These are phyloP conservation scores for Eptatretus atami DNA, from an alignment of 2,797 vertebrate species.

Conservation along the genomic window DNA sequence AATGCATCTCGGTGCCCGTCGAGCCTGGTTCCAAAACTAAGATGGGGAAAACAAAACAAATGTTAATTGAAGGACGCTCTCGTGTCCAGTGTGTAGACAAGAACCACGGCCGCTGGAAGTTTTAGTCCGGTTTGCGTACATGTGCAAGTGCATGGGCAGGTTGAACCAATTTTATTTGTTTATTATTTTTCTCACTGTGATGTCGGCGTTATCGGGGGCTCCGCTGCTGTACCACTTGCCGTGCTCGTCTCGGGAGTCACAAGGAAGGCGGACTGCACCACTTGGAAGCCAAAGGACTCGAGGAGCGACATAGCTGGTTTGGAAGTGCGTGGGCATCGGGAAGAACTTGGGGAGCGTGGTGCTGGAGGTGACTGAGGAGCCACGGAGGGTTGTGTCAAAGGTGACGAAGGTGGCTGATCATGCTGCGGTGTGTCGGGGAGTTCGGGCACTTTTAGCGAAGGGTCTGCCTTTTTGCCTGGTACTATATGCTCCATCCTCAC, in stretches of 20 bases:
- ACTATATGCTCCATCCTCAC: background rate
- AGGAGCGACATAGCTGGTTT: background rate
- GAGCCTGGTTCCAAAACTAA: too few species aligned
- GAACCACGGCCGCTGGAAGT: too few species aligned
- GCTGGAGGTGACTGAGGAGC: background rate
- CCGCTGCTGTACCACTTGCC: background rate
- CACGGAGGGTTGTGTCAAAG: background rate
- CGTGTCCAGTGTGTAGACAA: too few species aligned
- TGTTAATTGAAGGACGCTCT: too few species aligned
- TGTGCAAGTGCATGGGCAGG: too few species aligned
- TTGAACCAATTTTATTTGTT: too few species aligned
- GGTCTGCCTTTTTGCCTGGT: too few species aligned
- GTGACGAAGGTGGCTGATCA: background rate
- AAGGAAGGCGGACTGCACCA: slow-evolving; percentile 3
- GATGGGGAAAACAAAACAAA: too few species aligned
- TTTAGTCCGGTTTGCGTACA: too few species aligned
- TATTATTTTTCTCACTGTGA: too few species aligned
- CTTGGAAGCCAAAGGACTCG: slow-evolving; percentile 2
- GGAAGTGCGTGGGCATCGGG: background rate
- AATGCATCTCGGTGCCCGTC: too few species aligned
- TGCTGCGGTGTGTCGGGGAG: background rate
- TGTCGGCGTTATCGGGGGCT: background rate
- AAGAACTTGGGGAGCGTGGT: slow-evolving; percentile 1
- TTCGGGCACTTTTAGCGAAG: too few species aligned
- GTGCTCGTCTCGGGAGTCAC: background rate